These are phyloP conservation scores for Drosophila siamana DNA, from an alignment of 2,888 invertebrate genomes.

Conservation along the genomic window DNA sequence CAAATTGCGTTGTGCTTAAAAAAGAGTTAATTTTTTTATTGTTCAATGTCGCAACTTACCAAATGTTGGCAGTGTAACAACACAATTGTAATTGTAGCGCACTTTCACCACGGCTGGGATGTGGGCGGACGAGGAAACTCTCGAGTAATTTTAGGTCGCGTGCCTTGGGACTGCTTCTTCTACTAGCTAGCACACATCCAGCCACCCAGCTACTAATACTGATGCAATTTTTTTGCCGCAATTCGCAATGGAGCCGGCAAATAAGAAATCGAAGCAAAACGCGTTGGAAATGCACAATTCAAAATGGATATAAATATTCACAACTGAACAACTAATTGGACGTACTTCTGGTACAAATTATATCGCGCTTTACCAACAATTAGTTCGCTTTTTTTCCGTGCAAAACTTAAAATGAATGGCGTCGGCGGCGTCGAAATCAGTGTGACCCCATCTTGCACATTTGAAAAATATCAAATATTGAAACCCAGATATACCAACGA, in stretches of 20 bases:
- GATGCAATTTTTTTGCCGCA: slow-evolving; percentile 59
- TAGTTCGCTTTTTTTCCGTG: slow-evolving; percentile 17
- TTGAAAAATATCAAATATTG: background rate
- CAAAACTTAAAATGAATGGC: slow-evolving; percentile 53
- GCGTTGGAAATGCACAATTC: background rate
- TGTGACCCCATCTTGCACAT: background rate
- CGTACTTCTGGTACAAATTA: slow-evolving; percentile 12
- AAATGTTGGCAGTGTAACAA: slow-evolving; percentile 24
- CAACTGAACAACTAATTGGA: background rate
- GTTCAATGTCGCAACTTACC: slow-evolving; percentile 40
- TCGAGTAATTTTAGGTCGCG: slow-evolving; percentile 17
- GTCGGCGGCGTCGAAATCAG: slow-evolving; percentile 47
- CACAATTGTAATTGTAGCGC: background rate
- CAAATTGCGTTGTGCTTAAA: slow-evolving; percentile 57
- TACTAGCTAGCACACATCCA: slow-evolving; percentile 28
- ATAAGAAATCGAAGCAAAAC: background rate
- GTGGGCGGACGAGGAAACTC: background rate
- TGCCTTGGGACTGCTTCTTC: slow-evolving; percentile 21
- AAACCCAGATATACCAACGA: background rate
- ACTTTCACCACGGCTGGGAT: slow-evolving; percentile 8
- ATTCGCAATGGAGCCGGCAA: slow-evolving; percentile 51
- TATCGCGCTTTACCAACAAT: slow-evolving; percentile 6
- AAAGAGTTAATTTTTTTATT: slow-evolving; percentile 16
- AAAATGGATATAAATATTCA: background rate
- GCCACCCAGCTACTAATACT: slow-evolving; percentile 52